Percentiles rank a stretch among this genome's conserved stretches.
Evolutionary conservation across 1,140 invertebrate genomes (phyloP).

Genomic region (Pachypsylla venusta): DNA sequence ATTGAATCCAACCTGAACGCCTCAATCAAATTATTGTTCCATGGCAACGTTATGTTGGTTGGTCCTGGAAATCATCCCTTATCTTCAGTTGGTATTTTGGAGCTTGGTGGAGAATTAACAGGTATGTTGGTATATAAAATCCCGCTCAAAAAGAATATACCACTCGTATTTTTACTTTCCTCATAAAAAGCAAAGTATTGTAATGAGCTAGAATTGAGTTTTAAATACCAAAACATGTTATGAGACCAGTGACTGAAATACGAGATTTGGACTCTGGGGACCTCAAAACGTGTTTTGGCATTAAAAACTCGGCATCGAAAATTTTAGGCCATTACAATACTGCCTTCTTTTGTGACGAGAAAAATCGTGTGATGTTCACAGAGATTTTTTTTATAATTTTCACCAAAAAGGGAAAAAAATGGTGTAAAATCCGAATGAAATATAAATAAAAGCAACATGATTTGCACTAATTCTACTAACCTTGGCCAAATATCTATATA

Average conservation of each 20-base stretch:
- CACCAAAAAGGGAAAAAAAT: too few species aligned
- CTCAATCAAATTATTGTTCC: neutral
- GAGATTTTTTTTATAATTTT: too few species aligned
- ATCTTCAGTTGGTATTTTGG: neutral
- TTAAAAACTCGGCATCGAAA: too few species aligned
- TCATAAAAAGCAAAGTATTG: neutral
- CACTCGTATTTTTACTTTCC: neutral
- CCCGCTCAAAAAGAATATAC: neutral
- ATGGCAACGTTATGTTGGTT: neutral
- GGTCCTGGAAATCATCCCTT: neutral
- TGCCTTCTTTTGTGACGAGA: too few species aligned
- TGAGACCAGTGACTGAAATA: neutral
- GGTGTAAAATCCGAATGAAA: too few species aligned
- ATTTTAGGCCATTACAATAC: too few species aligned
- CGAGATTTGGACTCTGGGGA: neutral
- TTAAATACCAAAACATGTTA: neutral
- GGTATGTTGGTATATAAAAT: neutral
- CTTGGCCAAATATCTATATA: too few species aligned
- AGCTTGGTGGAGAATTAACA: neutral
- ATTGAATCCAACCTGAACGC: neutral
- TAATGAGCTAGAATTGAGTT: neutral
- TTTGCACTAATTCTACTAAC: too few species aligned
- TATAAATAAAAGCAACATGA: too few species aligned
- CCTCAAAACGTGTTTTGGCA: neutral
- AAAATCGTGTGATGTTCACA: too few species aligned